phyloP scores from a whole-genome alignment of 2,888 invertebrate genomes.

The Apamea anceps region DNA sequence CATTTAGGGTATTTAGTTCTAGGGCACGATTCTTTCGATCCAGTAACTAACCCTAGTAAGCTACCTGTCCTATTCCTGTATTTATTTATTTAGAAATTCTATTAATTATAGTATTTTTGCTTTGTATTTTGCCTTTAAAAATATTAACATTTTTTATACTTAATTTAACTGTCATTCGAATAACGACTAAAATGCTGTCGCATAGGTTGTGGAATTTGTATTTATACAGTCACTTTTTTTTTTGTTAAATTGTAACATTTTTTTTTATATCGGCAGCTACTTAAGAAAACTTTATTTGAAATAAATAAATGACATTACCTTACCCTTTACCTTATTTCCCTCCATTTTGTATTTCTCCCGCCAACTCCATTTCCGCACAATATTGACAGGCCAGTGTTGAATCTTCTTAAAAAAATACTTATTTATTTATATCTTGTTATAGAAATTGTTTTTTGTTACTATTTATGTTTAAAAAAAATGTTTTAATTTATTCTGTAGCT shows the following conservation, averaged over 20 bases:
- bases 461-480: conserved; percentile 85
- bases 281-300: conserved; percentile 87
- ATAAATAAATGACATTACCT: conserved; percentile 88
- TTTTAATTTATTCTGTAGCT: conserved; percentile 89
- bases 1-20: conserved; percentile 5
- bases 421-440: conserved; percentile 88
- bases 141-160: conserved; percentile 74
- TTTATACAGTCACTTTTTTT: conserved; percentile 79
- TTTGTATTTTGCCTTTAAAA: conserved; percentile 87
- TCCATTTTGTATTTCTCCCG: conserved; percentile 67
- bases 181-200: conserved; percentile 70
- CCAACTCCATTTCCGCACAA: conserved; percentile 79
- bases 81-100: conserved; percentile 86
- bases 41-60: conserved; percentile 79
- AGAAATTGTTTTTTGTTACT: conserved; percentile 87
- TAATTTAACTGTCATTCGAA: conserved; percentile 65
- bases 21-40: conserved; percentile 53
- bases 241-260: conserved; percentile 86
- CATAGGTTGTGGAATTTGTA: conserved; percentile 83
- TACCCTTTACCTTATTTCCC: conserved; percentile 63
- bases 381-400: conserved; percentile 91
- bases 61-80: conserved; percentile 83
- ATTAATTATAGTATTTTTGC: conserved; percentile 82
- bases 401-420: conserved; percentile 83
- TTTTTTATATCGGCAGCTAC: conserved; percentile 88